Conservation (phyloP, 2,888 invertebrate species). For the Macrophya alboannulata region DNA sequence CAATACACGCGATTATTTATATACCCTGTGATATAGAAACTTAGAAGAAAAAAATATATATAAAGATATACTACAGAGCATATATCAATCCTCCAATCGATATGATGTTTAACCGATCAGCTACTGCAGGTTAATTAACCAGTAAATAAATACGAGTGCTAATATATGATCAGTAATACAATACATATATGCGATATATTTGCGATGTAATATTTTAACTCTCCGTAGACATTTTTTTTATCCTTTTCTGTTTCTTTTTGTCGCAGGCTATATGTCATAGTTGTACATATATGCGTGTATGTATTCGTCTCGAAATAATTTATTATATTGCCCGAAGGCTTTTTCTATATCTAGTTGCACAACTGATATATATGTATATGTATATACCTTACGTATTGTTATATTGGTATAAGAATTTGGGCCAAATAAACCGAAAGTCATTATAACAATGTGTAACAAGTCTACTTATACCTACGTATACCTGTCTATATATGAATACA, state of each 20-base stretch:
- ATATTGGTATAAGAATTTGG: constrained; percentile 25
- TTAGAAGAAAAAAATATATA: too few species aligned
- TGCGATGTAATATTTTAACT: neutral
- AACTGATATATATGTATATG: neutral
- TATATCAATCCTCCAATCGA: neutral
- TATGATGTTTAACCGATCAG: neutral
- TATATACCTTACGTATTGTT: neutral
- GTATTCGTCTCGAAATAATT: neutral
- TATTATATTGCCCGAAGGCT: constrained; percentile 7
- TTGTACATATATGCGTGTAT: neutral
- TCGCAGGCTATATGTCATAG: neutral
- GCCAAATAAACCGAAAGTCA: constrained; percentile 49
- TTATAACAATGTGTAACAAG: constrained; percentile 20
- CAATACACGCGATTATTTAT: neutral
- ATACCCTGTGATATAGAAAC: neutral
- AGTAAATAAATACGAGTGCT: neutral
- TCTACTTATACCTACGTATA: neutral
- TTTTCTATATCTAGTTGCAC: neutral
- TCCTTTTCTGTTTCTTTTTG: neutral
- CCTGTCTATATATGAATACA: neutral
- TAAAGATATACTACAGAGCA: neutral
- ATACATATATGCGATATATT: neutral
- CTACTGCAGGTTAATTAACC: neutral
- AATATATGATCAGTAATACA: too few species aligned
- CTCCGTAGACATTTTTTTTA: neutral